Evolutionary conservation across 2,113 vertebrate species (phyloP), one percentile per base, ranked within the genome.

Genomic region (Barnardius zonarius): DNA sequence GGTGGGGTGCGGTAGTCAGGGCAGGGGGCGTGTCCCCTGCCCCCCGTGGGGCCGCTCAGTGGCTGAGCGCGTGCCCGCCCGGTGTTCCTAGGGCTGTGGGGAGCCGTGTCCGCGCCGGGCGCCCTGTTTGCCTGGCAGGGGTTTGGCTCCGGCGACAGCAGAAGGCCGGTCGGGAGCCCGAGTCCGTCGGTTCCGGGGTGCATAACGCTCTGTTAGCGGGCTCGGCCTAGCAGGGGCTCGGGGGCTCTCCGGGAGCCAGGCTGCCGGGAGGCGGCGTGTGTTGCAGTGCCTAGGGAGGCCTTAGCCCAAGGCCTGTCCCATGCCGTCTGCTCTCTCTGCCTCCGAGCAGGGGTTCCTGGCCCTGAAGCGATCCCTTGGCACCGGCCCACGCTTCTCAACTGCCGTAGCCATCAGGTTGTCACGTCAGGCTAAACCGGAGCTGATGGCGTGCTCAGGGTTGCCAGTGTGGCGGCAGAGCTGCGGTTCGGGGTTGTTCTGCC

Each of bases 341-440:
- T 9, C 15, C 3, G 0, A 1, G 27, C 22, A 3, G 24, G 24
- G 8, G 3, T 2, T 23, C 64, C 30, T 11, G 63, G 27, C 49
- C 44, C 63, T 8, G 68, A 9, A 9, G 39, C 43, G 5, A 31
- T 4, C 11, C 5, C 8, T 17, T 7, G 37, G 5, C 35, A 4
- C 22, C 19, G 15, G 28, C 13, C 25, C 13, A 30, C 15, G 7
- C 15, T 23, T 15, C 30, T 13, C 63, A 9, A 37, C 8, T 11
- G 61, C 59, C 28, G 7, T 4, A 2, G 22, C 8, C 23, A 1
- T 28, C 37, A 2, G 23, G 18, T 24, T 12, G 61, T 5, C 49
- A 0, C 2, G 13, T 17, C 30, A 8, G 33, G 1, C 46, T 11
- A 54, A 7, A 6, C 20, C 0, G 69, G 41, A 35, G 54, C 0